Percentiles rank a stretch among this genome's conserved stretches.
These are phyloP conservation scores for Eurystomus gularis DNA, from an alignment of 2,113 vertebrate species.

Conservation along the genomic window DNA sequence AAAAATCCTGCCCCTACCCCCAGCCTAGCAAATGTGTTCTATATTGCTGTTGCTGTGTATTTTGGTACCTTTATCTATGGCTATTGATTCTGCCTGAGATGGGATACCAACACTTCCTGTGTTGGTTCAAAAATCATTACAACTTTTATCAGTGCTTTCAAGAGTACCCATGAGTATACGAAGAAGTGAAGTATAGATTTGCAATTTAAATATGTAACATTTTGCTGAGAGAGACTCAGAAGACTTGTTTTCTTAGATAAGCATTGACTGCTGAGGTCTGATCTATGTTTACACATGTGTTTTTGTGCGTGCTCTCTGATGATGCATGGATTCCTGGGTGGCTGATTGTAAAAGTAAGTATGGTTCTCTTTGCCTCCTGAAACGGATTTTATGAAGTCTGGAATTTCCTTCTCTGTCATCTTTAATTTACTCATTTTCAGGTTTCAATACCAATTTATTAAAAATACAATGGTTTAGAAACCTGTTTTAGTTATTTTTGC, in stretches of 20 bases:
- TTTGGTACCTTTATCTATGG: not conserved
- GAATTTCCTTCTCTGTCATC: constrained; percentile 63
- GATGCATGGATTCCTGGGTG: constrained; percentile 51
- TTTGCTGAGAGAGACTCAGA: not conserved
- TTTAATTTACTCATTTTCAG: constrained; percentile 60
- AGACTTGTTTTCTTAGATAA: not conserved
- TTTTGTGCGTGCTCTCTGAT: constrained; percentile 13
- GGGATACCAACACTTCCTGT: not conserved
- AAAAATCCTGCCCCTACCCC: not conserved
- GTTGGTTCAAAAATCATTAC: not conserved
- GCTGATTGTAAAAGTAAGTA: constrained; percentile 45
- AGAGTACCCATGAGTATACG: not conserved
- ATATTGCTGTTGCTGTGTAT: not conserved
- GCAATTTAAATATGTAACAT: not conserved
- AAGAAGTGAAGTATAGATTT: not conserved
- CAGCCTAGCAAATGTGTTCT: not conserved
- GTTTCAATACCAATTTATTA: constrained; percentile 9
- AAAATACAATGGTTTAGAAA: constrained; percentile 42
- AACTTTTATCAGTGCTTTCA: not conserved
- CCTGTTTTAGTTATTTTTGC: constrained; percentile 31
- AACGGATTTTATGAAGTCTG: constrained; percentile 59
- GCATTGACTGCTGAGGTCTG: not conserved
- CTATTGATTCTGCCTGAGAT: not conserved
- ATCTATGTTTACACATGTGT: not conserved
- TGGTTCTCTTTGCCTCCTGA: constrained; percentile 4